Evolutionary conservation across 2,113 vertebrate species (phyloP).

Genomic region (Pseudopipra pipra): DNA sequence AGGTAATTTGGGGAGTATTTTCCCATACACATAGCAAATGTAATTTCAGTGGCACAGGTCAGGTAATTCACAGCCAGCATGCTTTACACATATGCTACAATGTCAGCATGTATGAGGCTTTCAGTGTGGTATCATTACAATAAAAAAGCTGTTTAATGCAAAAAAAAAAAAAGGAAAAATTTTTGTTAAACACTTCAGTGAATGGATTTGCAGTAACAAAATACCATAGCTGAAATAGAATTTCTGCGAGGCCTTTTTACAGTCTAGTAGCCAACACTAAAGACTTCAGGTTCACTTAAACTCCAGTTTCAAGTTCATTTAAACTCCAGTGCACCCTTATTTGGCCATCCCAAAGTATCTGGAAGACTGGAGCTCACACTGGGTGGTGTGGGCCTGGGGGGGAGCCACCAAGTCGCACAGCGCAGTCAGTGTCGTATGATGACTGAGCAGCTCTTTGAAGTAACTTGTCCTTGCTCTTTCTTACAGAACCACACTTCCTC

Average conservation of each 20-base stretch:
- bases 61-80: background rate
- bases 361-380: background rate
- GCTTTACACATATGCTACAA: background rate
- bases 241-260: slow-evolving; percentile 50
- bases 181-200: slow-evolving; percentile 51
- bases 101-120: background rate
- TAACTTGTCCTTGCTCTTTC: background rate
- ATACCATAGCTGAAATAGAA: slow-evolving; percentile 19
- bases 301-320: background rate
- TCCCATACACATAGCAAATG: background rate
- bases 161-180: background rate
- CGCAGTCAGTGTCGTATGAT: background rate
- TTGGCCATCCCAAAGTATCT: background rate
- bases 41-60: background rate
- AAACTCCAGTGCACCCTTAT: slow-evolving; percentile 9
- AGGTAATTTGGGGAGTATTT: slow-evolving; percentile 78
- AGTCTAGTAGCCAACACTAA: slow-evolving; percentile 56
- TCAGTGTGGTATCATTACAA: background rate
- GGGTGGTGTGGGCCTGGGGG: background rate
- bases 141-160: background rate
- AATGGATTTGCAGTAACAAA: slow-evolving; percentile 57
- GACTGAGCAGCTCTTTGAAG: background rate
- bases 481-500: slow-evolving; percentile 96
- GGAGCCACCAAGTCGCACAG: background rate
- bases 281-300: slow-evolving; percentile 22